Conservation (phyloP, 2,113 vertebrate genomes). For the Eulemur rufifrons region DNA sequence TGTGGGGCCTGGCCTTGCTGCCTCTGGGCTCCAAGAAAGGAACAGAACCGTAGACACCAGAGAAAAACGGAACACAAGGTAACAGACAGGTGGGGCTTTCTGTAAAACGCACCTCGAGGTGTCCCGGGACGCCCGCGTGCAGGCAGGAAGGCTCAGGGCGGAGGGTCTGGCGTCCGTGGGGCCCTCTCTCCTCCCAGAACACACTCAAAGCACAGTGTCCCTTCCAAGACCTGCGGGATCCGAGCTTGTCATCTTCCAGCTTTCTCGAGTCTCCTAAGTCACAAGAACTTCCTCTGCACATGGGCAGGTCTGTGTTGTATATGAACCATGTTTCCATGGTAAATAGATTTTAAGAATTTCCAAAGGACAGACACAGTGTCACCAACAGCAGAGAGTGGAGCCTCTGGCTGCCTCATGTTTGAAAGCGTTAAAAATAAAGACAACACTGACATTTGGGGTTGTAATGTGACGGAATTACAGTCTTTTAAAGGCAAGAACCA, state of each 20-base stretch:
- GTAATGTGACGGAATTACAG: conserved; percentile 69
- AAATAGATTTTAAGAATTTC: conserved; percentile 65
- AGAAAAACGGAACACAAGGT: fast-evolving
- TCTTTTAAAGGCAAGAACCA: conserved; percentile 78
- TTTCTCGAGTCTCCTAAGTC: background rate
- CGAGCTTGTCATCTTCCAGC: background rate
- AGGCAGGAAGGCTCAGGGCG: fast-evolving
- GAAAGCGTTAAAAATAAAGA: conserved; percentile 73
- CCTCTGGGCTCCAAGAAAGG: background rate
- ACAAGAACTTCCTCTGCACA: background rate
- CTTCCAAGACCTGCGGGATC: background rate
- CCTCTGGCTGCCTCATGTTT: conserved; percentile 71
- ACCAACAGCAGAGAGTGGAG: conserved; percentile 64
- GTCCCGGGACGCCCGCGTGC: background rate
- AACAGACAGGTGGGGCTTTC: background rate
- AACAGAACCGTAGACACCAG: background rate
- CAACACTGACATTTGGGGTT: conserved; percentile 78
- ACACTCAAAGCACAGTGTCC: fast-evolving
- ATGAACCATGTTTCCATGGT: conserved; percentile 67
- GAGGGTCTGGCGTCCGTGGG: fast-evolving
- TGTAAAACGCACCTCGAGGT: background rate
- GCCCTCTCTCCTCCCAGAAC: fast-evolving
- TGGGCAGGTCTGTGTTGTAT: conserved; percentile 60
- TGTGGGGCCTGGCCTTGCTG: background rate
- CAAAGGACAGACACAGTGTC: conserved; percentile 60